phyloP scores from a whole-genome alignment of 2,797 vertebrate species.

The Delichon dasypus region DNA sequence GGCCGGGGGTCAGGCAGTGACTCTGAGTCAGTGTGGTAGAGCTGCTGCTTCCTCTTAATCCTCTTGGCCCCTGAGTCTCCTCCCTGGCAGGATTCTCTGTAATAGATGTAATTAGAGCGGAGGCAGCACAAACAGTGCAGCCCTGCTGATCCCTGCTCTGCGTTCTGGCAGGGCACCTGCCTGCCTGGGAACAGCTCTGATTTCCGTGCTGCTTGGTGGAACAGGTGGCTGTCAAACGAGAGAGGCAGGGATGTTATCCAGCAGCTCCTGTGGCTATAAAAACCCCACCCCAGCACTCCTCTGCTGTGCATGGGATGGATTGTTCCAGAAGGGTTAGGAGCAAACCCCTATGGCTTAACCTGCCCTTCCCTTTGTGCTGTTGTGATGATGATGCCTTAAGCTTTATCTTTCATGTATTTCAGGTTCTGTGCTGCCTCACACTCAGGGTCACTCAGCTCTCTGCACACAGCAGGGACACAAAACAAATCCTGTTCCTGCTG shows the following conservation, averaged over 20 bases:
- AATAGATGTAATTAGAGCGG: conserved; percentile 4
- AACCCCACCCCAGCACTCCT: background rate
- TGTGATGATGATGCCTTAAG: background rate
- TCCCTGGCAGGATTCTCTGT: background rate
- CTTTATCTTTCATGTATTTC: no score
- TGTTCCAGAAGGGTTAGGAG: background rate
- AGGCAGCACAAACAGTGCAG: background rate
- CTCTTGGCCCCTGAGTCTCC: background rate
- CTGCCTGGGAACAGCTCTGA: background rate
- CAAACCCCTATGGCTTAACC: background rate
- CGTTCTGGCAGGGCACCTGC: background rate
- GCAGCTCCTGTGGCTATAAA: conserved; percentile 13
- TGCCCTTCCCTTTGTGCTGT: background rate
- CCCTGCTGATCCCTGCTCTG: background rate
- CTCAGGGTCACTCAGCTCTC: no score
- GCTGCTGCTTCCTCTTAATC: background rate
- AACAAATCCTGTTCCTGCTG: no score
- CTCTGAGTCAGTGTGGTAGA: background rate
- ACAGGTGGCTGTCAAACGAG: background rate
- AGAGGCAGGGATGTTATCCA: background rate
- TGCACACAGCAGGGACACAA: no score
- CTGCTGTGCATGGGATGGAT: background rate
- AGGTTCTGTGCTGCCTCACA: no score
- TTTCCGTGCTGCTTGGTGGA: background rate
- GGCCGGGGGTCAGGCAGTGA: background rate